Evolutionary conservation across 2,888 invertebrate genomes (phyloP).

Genomic region (Micoletzkya japonica): DNA sequence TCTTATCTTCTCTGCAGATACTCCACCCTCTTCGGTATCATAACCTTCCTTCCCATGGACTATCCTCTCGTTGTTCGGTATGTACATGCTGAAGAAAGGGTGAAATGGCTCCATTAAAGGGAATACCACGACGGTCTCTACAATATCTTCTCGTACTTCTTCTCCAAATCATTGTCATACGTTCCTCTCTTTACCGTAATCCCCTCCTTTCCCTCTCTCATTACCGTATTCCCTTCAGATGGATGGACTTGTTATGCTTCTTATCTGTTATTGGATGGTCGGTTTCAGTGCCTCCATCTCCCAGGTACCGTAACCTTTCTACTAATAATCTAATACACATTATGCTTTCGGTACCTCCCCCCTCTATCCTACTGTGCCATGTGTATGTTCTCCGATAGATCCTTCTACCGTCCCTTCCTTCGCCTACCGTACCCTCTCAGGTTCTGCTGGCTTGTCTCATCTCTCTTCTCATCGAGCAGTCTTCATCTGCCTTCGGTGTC

Average conservation of each 20-base stretch:
- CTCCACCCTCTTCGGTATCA: conserved; percentile 90
- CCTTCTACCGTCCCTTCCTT: not conserved
- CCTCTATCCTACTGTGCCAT: too few relatives aligned
- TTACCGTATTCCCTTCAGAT: conserved; percentile 74
- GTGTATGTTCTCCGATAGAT: not conserved
- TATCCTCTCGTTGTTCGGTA: conserved; percentile 86
- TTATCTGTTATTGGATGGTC: conserved; percentile 85
- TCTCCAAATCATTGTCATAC: conserved; percentile 58
- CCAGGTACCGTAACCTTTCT: conserved; percentile 30
- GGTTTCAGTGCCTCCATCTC: conserved; percentile 67
- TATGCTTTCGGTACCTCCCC: too few relatives aligned
- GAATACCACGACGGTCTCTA: conserved; percentile 78
- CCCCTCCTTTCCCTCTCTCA: too few relatives aligned
- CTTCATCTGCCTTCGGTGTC: conserved; percentile 52
- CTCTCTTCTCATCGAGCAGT: conserved; percentile 49
- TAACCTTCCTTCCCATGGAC: conserved; percentile 84
- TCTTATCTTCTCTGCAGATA: conserved; percentile 68
- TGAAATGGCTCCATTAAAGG: not conserved
- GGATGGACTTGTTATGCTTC: conserved; percentile 81
- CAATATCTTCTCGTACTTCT: conserved; percentile 68
- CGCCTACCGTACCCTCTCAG: not conserved
- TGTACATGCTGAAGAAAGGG: conserved; percentile 69
- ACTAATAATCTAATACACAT: too few relatives aligned
- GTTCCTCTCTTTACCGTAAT: conserved; percentile 46
- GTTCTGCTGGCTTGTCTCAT: conserved; percentile 34